These are phyloP conservation scores for Lophius piscatorius DNA, from an alignment of 2,113 vertebrate species.

Conservation along the genomic window DNA sequence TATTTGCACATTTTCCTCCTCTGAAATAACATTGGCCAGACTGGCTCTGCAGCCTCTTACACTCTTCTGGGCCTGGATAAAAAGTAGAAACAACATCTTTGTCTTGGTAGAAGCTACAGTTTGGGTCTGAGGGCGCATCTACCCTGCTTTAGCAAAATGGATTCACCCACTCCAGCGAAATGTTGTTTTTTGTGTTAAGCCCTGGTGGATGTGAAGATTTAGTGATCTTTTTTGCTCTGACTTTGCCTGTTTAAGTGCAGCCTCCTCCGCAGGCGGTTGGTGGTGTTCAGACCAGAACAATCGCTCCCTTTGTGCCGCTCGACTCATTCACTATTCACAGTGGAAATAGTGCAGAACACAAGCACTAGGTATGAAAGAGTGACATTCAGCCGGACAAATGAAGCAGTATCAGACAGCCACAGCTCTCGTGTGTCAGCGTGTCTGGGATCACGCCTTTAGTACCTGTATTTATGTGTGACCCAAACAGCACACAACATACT, in stretches of 20 bases:
- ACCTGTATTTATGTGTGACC: slow-evolving; percentile 41
- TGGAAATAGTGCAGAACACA: slow-evolving; percentile 28
- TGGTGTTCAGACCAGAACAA: slow-evolving; percentile 67
- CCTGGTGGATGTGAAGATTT: slow-evolving; percentile 47
- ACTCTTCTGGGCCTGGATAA: too few relatives aligned
- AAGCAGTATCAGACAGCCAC: slow-evolving; percentile 32
- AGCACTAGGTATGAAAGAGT: slow-evolving; percentile 38
- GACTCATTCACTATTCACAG: slow-evolving; percentile 60
- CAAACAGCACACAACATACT: slow-evolving; percentile 45
- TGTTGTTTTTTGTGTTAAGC: slow-evolving; percentile 27
- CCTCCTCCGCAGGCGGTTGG: slow-evolving; percentile 41
- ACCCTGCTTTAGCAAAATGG: neutral
- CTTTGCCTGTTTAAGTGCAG: slow-evolving; percentile 43
- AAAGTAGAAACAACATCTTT: slow-evolving; percentile 25
- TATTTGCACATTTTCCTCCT: too few relatives aligned
- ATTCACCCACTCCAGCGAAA: slow-evolving; percentile 4
- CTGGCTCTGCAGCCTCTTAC: too few relatives aligned
- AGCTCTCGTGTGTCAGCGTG: slow-evolving; percentile 17
- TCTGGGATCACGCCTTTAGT: slow-evolving; percentile 3
- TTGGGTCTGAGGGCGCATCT: neutral
- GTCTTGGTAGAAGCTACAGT: neutral
- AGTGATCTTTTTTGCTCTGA: slow-evolving; percentile 20
- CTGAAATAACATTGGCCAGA: too few relatives aligned
- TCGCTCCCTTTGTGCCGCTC: slow-evolving; percentile 68
- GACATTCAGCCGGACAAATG: slow-evolving; percentile 49